Evolutionary conservation across 2,797 vertebrate genomes (phyloP), one percentile per base, ranked within the genome.

Genomic region (Acanthis flammea): DNA sequence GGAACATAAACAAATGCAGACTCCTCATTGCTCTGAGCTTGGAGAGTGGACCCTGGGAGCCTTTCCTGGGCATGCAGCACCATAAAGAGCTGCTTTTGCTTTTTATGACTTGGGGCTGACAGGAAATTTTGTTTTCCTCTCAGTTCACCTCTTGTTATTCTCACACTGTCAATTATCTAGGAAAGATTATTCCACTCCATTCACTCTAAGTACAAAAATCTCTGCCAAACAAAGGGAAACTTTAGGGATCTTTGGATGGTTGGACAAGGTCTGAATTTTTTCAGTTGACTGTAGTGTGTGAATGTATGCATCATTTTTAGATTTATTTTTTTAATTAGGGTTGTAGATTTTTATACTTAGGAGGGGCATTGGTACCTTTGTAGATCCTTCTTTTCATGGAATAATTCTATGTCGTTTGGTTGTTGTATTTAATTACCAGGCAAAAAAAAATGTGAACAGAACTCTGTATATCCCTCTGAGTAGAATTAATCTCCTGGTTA

Each of bases 351-450:
- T 84, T 35, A 31, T 37, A 25, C 5, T 33, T 47, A 8, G 4
- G 7, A 73, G 42, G 47, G 0, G 0, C 2, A 33, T 24, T 25
- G 10, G 3, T 58, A 8, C 3, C 7, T 21, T 31, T 42, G 13
- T 58, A 63, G 31, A 35, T 33, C 4, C 5, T 76, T 47, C 21
- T 72, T 54, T 83, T 57, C 11, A 37, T 61, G 19, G 37, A 19
- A 57, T 81, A 66, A 17, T 45, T 77, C 12, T 65, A 7, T 57
- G 13, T 19, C 58, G 10, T 39, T 70, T 67, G 6, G 2, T 39
- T 51, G 14, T 8, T 61, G 7, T 2, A 47, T 68, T 71, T n/a
- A 58, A 50, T 44, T 57, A 51, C 10, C 0, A 0, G 28, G 8
- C 58, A 81, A 39, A 41, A 39, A 41, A 41, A 42, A 45, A 18